These are phyloP conservation scores for Microctenopoma steveboyesi DNA, from an alignment of 2,797 vertebrate species.

Conservation along the genomic window DNA sequence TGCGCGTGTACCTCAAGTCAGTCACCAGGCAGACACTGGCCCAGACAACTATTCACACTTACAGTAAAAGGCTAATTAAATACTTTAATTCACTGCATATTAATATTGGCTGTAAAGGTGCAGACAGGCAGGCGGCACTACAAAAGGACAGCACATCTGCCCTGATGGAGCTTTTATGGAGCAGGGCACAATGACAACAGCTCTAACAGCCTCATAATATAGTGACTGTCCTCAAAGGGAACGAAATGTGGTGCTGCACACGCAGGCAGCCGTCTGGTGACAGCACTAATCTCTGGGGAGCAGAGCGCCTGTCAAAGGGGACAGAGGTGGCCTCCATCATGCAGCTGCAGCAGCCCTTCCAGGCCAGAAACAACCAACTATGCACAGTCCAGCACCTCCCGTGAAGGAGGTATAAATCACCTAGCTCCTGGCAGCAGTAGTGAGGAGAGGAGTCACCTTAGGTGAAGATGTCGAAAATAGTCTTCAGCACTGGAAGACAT, in stretches of 20 bases:
- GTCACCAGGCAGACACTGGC: neutral
- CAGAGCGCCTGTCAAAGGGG: constrained; percentile 36
- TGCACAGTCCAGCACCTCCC: constrained; percentile 8
- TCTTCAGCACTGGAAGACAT: constrained; percentile 35
- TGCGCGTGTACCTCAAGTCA: neutral
- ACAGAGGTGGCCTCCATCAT: constrained; percentile 40
- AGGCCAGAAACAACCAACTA: constrained; percentile 19
- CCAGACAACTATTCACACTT: neutral
- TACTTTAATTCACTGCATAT: too few relatives aligned
- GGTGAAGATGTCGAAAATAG: constrained; percentile 38
- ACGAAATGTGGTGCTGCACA: constrained; percentile 30
- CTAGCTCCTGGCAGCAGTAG: constrained; percentile 54
- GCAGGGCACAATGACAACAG: constrained; percentile 40
- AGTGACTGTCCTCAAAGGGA: constrained; percentile 62
- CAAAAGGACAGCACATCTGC: constrained; percentile 21
- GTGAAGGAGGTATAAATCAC: constrained; percentile 63
- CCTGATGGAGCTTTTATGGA: constrained; percentile 65
- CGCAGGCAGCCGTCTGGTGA: constrained; percentile 52
- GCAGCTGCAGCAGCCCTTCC: constrained; percentile 5
- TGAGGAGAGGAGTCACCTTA: constrained; percentile 66
- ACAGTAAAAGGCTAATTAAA: constrained; percentile 30
- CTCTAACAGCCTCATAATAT: constrained; percentile 67
- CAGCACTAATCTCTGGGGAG: constrained; percentile 54
- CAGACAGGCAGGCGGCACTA: constrained; percentile 35
- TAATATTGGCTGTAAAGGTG: constrained; percentile 34